phyloP scores from a whole-genome alignment of 2,797 vertebrate species.

The Bradypodion pumilum region DNA sequence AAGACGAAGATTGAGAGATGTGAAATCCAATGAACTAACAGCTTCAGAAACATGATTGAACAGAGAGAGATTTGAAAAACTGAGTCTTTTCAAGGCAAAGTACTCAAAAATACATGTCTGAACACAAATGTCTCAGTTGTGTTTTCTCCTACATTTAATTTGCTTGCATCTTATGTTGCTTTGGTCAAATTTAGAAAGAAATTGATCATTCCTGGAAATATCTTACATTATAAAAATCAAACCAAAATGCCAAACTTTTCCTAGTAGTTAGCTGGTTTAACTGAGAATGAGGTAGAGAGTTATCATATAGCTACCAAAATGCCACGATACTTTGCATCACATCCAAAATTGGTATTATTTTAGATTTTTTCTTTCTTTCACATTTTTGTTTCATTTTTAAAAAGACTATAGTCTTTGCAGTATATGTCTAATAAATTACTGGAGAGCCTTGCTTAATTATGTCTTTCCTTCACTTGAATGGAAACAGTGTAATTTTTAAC shows the following conservation, averaged over 20 bases:
- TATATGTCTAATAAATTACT: constrained; percentile 28
- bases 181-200: too few species aligned
- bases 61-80: too few species aligned
- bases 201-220: too few species aligned
- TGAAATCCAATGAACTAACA: too few species aligned
- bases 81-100: too few species aligned
- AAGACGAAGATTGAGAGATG: too few species aligned
- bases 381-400: constrained; percentile 10
- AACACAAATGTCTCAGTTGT: too few species aligned
- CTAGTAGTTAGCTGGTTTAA: not conserved
- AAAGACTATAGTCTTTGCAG: constrained; percentile 29
- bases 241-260: not conserved
- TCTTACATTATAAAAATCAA: not conserved
- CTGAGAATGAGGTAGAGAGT: not conserved
- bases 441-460: constrained; percentile 41
- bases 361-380: constrained; percentile 12
- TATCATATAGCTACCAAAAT: not conserved
- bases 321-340: not conserved
- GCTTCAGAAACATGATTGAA: too few species aligned
- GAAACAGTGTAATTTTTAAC: constrained; percentile 37
- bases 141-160: too few species aligned
- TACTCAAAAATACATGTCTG: too few species aligned
- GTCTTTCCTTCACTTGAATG: constrained; percentile 26
- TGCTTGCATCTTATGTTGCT: too few species aligned
- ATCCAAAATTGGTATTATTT: not conserved